These are phyloP conservation scores for Lysandra bellargus DNA, from an alignment of 2,888 invertebrate species.

Conservation along the genomic window DNA sequence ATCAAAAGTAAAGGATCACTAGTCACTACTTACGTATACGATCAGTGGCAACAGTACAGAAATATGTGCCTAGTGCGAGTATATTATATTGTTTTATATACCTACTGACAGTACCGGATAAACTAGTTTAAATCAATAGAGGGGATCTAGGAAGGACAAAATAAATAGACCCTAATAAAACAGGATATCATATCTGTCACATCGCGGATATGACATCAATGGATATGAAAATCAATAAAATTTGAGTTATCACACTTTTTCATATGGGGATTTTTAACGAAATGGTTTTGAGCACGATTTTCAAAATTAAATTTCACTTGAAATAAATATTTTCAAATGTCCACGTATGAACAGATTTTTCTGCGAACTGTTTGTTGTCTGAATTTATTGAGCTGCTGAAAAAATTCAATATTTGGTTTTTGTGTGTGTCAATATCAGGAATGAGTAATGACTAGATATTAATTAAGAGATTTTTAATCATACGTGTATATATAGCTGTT, in stretches of 20 bases:
- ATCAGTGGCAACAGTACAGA: background rate
- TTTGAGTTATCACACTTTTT: constrained; percentile 10
- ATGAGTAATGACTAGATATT: no score
- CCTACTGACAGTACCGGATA: constrained; percentile 16
- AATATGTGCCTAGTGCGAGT: background rate
- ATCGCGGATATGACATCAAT: background rate
- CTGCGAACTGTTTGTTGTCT: no score
- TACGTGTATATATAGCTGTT: no score
- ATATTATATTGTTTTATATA: constrained; percentile 5
- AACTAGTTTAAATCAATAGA: constrained; percentile 25
- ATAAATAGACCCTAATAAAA: constrained; percentile 20
- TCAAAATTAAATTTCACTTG: no score
- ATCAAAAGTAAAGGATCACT: background rate
- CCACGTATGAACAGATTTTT: no score
- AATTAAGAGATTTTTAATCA: no score
- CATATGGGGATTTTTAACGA: background rate
- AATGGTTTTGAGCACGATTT: no score
- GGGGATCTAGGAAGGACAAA: constrained; percentile 31
- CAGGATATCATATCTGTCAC: constrained; percentile 23
- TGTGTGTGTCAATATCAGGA: no score
- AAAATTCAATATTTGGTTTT: no score
- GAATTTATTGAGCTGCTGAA: no score
- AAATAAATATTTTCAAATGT: no score
- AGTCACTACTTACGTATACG: no score
- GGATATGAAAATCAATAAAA: constrained; percentile 17